These are phyloP conservation scores for Aldrovandia affinis DNA, from an alignment of 2,797 vertebrate genomes.

Conservation along the genomic window DNA sequence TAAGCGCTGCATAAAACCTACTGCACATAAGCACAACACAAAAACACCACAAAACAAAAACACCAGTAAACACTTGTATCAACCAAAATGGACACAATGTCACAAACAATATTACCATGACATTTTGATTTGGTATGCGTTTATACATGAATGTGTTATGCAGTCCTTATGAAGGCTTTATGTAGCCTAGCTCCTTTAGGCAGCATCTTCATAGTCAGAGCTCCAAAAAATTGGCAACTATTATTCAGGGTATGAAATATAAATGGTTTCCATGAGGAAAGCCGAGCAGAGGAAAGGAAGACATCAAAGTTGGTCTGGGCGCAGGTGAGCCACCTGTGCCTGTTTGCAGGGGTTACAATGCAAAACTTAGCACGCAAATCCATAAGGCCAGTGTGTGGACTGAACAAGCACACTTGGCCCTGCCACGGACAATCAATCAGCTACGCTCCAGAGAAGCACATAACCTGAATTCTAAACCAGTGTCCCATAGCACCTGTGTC, in stretches of 20 bases:
- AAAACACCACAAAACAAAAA: no score
- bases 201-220: background rate
- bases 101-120: no score
- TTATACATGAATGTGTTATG: no score
- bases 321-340: conserved; percentile 37
- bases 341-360: conserved; percentile 41
- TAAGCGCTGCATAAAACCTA: background rate
- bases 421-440: conserved; percentile 47
- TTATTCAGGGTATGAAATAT: background rate
- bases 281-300: conserved; percentile 8
- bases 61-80: background rate
- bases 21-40: background rate
- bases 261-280: background rate
- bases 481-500: background rate
- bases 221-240: background rate
- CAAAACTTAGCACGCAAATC: conserved; percentile 55
- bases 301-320: conserved; percentile 28
- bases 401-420: conserved; percentile 52
- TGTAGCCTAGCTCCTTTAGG: background rate
- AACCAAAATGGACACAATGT: background rate
- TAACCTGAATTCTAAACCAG: background rate
- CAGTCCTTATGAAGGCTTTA: background rate
- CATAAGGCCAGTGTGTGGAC: conserved; percentile 45
- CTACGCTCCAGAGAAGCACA: background rate
- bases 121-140: no score